Conservation (phyloP, 2,888 invertebrate genomes). For the Sphecodes monilicornis region DNA sequence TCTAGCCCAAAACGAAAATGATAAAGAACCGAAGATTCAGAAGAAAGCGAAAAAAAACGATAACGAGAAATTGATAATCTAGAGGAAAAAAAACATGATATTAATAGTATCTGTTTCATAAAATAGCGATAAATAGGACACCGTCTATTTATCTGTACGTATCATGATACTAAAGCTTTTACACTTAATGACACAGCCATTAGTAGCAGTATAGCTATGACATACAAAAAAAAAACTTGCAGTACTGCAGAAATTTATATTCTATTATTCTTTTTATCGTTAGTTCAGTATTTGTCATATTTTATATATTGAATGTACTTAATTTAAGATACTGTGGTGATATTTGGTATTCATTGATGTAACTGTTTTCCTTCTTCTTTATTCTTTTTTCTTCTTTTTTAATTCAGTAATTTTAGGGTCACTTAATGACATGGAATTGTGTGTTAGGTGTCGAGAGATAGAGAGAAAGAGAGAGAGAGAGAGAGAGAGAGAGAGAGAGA, state of each 20-base stretch:
- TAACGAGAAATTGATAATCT: slow-evolving; percentile 68
- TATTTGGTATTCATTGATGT: slow-evolving; percentile 75
- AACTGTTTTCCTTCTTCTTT: slow-evolving; percentile 60
- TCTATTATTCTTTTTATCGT: slow-evolving; percentile 73
- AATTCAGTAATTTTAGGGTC: slow-evolving; percentile 60
- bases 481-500: neutral
- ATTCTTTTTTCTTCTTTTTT: slow-evolving; percentile 50
- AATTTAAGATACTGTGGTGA: slow-evolving; percentile 81
- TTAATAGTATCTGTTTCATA: slow-evolving; percentile 76
- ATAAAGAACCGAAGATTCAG: slow-evolving; percentile 49
- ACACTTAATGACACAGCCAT: slow-evolving; percentile 79
- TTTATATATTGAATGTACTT: slow-evolving; percentile 81
- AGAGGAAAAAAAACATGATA: slow-evolving; percentile 69
- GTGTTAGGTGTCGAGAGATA: slow-evolving; percentile 63
- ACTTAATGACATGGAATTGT: slow-evolving; percentile 72
- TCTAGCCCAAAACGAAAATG: slow-evolving; percentile 33
- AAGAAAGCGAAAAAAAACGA: slow-evolving; percentile 27
- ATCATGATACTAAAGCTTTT: slow-evolving; percentile 83
- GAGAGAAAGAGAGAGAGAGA: neutral
- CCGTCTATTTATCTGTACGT: slow-evolving; percentile 81
- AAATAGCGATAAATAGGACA: slow-evolving; percentile 78
- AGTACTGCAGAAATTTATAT: slow-evolving; percentile 66
- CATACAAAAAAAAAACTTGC: slow-evolving; percentile 52
- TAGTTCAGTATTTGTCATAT: slow-evolving; percentile 83
- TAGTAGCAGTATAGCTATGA: slow-evolving; percentile 72